Evolutionary conservation across 2,888 invertebrate species (phyloP).

Genomic region (Drosophila sordidapex): DNA sequence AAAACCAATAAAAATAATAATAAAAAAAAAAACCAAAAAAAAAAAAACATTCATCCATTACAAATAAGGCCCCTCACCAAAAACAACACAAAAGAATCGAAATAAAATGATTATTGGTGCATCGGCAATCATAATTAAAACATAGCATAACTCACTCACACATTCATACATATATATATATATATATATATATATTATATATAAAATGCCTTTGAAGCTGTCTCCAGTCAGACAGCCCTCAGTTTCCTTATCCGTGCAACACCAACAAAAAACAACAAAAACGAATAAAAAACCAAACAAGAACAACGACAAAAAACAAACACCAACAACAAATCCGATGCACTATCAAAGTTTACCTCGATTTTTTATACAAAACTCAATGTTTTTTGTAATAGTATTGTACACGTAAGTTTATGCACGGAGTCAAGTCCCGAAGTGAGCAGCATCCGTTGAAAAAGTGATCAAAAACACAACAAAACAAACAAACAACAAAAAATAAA

Average conservation of each 20-base stretch:
- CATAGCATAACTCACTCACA: conserved; percentile 17
- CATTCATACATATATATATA: not conserved
- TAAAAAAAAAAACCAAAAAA: conserved; percentile 10
- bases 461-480: conserved; percentile 4
- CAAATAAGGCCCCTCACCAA: conserved; percentile 6
- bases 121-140: conserved; percentile 40
- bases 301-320: conserved; percentile 12
- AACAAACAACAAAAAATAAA: conserved; percentile 10
- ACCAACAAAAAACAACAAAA: conserved; percentile 5
- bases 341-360: conserved; percentile 80
- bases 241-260: conserved; percentile 52
- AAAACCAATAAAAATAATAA: conserved; percentile 1
- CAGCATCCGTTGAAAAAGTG: conserved; percentile 17
- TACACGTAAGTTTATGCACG: conserved; percentile 62
- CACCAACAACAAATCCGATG: conserved; percentile 62
- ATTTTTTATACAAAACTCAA: conserved; percentile 76
- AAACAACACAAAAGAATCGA: not conserved
- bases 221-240: conserved; percentile 23
- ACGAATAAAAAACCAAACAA: conserved; percentile 11
- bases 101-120: conserved; percentile 51
- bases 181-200: conserved; percentile 14
- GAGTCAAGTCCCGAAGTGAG: conserved; percentile 23
- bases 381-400: conserved; percentile 67
- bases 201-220: conserved; percentile 57
- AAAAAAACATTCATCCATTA: conserved; percentile 2